Percentiles rank a stretch among this genome's conserved stretches.
Evolutionary conservation across 2,888 invertebrate genomes (phyloP).

Genomic region (Chalcis sispes): DNA sequence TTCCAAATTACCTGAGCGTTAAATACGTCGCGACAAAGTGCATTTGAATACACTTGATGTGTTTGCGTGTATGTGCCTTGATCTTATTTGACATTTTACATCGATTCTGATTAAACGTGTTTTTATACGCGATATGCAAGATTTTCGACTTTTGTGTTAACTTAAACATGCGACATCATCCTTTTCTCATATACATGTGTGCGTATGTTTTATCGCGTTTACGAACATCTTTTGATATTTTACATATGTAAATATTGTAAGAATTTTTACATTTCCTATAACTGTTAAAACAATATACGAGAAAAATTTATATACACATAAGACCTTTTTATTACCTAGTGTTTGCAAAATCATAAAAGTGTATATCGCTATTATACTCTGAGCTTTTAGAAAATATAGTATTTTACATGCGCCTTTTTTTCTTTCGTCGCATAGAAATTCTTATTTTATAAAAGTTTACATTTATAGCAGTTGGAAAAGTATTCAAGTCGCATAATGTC

Average conservation of each 20-base stretch:
- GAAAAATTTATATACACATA: conserved; percentile 37
- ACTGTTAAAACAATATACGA: conserved; percentile 24
- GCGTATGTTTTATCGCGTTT: too few species aligned
- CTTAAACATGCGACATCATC: too few species aligned
- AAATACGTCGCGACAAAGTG: too few species aligned
- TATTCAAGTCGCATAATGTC: background rate
- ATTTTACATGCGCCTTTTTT: conserved; percentile 7
- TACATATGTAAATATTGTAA: background rate
- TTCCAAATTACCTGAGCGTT: background rate
- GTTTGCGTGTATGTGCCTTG: background rate
- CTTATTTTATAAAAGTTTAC: conserved; percentile 26
- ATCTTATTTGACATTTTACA: background rate
- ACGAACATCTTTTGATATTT: background rate
- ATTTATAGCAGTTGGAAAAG: conserved; percentile 2
- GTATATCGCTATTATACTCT: conserved; percentile 30
- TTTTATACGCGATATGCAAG: background rate
- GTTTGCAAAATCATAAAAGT: conserved; percentile 48
- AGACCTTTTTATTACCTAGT: conserved; percentile 25
- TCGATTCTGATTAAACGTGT: too few species aligned
- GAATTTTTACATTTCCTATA: conserved; percentile 23
- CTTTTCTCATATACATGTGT: too few species aligned
- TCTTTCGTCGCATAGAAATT: conserved; percentile 10
- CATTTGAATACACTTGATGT: background rate
- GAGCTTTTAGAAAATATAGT: background rate
- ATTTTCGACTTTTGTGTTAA: background rate